Base-by-base conservation (phyloP, 2,113 vertebrate species). In the Brachypteracias leptosomus region DNA sequence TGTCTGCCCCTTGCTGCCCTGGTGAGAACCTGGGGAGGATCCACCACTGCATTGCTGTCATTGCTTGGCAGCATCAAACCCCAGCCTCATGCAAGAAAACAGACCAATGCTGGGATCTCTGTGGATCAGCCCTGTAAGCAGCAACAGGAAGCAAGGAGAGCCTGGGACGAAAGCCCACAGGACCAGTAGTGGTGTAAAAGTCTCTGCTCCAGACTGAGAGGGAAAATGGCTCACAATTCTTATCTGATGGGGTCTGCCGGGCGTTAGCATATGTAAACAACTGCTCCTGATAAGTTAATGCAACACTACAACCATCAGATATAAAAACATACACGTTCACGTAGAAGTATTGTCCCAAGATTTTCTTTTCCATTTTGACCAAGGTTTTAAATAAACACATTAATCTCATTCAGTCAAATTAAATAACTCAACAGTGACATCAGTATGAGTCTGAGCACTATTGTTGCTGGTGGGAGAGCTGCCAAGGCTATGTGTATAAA, bases 351-450 rank as follows among this genome's bases (percentile, higher is more conserved):
- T 96, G 89, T 78, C 82, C 33, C 2, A 3, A 92, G 91, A 95
- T 93, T 97, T 97, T 61, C 91, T 76, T 94, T 93, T 93, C 95
- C 93, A 93, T 95, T 96, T 96, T 66, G 85, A 97, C 92, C 85
- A 77, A 89, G 92, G 89, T 97, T 97, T 97, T 96, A 96, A 97
- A 96, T 94, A 98, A 98, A 97, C 89, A 97, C 81, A 94, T 96
- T 97, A 96, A 97, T 97, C 95, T 95, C 11, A 7, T 95, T 96
- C 82, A 94, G 88, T 95, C 93, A 97, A 97, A 97, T 97, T 96
- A 97, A 97, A 97, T 97, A 97, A 94, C 90, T 94, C 79, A 94
- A 46, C 90, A 95, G 91, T 97, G 97, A 98, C 97, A 97, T 97
- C 95, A 97, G 95, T 93, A 97, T 93, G 95, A 97, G 94, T 87